phyloP scores from a whole-genome alignment of 2,113 vertebrate species.

The Paramormyrops kingsleyae region DNA sequence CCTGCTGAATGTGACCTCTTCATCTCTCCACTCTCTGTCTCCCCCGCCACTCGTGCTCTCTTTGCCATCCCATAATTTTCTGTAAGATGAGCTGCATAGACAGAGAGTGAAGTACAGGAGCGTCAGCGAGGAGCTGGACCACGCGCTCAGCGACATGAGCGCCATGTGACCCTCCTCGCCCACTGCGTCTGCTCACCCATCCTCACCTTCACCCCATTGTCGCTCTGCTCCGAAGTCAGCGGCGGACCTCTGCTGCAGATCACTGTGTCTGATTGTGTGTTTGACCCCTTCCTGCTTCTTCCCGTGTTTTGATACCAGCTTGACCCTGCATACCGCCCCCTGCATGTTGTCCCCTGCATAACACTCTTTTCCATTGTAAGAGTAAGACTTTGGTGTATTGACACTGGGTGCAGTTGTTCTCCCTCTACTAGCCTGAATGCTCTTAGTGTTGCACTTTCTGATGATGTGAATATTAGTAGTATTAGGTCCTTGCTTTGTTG shows the following conservation, averaged over 20 bases:
- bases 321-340: neutral
- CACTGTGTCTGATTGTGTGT: neutral
- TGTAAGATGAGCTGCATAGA: conserved; percentile 79
- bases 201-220: neutral
- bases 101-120: conserved; percentile 94
- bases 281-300: neutral
- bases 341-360: neutral
- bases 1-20: conserved; percentile 5
- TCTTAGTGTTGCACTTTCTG: neutral
- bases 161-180: conserved; percentile 75
- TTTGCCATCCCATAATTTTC: conserved; percentile 23
- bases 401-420: neutral
- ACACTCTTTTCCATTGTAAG: neutral
- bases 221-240: neutral
- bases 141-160: conserved; percentile 89
- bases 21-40: conserved; percentile 14
- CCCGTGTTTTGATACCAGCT: neutral
- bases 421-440: neutral
- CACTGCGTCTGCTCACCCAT: conserved; percentile 20
- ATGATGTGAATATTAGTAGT: neutral
- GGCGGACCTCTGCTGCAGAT: neutral
- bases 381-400: neutral
- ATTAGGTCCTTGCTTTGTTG: neutral
- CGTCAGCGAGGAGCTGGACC: conserved; percentile 90
- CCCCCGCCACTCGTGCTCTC: conserved; percentile 24